These are phyloP conservation scores for Drosophila incognita DNA, from an alignment of 2,888 invertebrate species.

Conservation along the genomic window DNA sequence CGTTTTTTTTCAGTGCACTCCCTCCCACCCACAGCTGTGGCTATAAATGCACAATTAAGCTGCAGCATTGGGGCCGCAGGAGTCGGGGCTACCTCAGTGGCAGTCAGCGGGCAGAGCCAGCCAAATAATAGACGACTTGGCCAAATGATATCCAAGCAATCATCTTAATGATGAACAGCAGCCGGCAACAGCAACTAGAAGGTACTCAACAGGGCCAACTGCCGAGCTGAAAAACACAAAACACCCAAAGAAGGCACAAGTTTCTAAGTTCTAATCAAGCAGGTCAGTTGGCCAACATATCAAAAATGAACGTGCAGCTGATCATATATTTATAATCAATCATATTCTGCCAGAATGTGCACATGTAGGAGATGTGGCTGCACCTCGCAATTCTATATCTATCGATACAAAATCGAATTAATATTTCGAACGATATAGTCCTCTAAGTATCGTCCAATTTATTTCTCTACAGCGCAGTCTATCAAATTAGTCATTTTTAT, in stretches of 20 bases:
- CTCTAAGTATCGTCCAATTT: background rate
- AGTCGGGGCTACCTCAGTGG: slow-evolving; percentile 33
- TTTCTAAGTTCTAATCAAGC: background rate
- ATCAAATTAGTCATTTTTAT: background rate
- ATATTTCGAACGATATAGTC: background rate
- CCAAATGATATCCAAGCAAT: slow-evolving; percentile 53
- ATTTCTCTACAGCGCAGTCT: background rate
- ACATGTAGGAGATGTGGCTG: background rate
- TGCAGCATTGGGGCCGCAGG: slow-evolving; percentile 7
- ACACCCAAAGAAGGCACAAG: background rate
- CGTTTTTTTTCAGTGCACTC: background rate
- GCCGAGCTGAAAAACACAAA: background rate
- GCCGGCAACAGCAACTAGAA: slow-evolving; percentile 7
- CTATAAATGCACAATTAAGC: slow-evolving; percentile 45
- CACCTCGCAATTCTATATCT: background rate
- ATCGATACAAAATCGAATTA: slow-evolving; percentile 1
- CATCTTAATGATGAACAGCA: slow-evolving; percentile 52
- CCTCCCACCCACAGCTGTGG: slow-evolving; percentile 19
- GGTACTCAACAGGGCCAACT: slow-evolving; percentile 3
- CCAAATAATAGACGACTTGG: slow-evolving; percentile 46
- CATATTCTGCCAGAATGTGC: background rate
- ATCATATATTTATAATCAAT: background rate
- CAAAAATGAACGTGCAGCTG: background rate
- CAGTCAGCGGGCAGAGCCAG: slow-evolving; percentile 10
- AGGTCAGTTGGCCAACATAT: slow-evolving; percentile 30